Conservation (phyloP, 2,797 vertebrate species). For the Anniella stebbinsi region DNA sequence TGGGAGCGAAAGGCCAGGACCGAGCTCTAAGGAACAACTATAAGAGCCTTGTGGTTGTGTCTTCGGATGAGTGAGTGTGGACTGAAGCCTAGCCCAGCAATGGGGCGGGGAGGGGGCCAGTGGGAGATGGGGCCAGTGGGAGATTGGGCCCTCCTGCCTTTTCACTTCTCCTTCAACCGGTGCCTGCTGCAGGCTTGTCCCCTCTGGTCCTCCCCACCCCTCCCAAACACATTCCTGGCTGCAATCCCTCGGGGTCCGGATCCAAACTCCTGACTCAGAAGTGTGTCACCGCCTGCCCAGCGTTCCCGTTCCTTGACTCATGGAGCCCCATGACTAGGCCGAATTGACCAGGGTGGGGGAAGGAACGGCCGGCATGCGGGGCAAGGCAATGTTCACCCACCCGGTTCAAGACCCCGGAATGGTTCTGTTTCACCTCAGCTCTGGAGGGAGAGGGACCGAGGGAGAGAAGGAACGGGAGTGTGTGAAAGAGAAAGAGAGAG, state of each 20-base stretch:
- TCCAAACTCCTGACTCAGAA: constrained; percentile 10
- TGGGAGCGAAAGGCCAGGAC: neutral
- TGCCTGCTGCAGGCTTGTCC: neutral
- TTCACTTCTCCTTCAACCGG: neutral
- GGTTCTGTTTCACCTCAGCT: neutral
- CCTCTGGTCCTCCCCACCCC: neutral
- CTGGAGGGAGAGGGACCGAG: neutral
- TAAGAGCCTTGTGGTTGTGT: neutral
- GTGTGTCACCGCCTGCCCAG: constrained; percentile 1
- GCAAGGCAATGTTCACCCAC: neutral
- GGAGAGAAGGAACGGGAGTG: neutral
- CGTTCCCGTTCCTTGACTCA: constrained; percentile 8
- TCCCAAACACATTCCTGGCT: neutral
- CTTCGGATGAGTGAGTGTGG: neutral
- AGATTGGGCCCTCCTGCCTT: neutral
- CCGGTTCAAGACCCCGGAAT: neutral
- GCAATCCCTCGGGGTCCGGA: too few species aligned
- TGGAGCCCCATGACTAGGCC: neutral
- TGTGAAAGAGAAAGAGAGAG: too few species aligned
- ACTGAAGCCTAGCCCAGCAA: neutral
- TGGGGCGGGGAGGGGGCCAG: neutral
- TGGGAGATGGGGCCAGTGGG: too few species aligned
- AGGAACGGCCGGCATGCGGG: neutral
- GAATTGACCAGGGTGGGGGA: neutral
- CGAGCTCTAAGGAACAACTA: too few species aligned